These are phyloP conservation scores for Morelia viridis DNA, from an alignment of 2,797 vertebrate genomes.

Conservation along the genomic window DNA sequence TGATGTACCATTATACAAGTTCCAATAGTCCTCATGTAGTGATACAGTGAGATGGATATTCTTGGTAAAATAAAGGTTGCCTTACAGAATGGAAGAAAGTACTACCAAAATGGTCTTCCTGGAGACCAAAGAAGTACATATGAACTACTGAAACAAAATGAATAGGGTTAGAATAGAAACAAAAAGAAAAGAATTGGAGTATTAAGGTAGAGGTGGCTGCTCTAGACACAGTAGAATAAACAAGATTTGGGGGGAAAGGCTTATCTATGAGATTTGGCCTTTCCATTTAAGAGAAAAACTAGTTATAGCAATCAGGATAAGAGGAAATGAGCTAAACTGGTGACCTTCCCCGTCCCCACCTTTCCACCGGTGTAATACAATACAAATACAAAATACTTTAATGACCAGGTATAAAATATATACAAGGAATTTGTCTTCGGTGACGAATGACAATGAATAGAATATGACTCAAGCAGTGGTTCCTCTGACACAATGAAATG, in stretches of 20 bases:
- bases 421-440: too few relatives aligned
- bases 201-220: background rate
- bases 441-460: background rate
- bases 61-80: background rate
- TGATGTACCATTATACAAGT: background rate
- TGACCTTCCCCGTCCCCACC: background rate
- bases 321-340: background rate
- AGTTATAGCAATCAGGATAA: background rate
- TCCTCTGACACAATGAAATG: background rate
- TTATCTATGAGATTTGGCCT: background rate
- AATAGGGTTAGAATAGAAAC: background rate
- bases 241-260: background rate
- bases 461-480: background rate
- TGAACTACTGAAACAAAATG: background rate
- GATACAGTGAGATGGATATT: background rate
- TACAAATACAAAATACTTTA: too few relatives aligned
- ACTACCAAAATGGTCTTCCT: background rate
- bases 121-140: background rate
- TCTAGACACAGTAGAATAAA: background rate
- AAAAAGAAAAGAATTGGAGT: background rate
- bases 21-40: background rate
- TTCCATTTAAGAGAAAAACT: background rate
- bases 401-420: too few relatives aligned
- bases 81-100: background rate
- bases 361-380: background rate